Conservation (phyloP, 2,113 vertebrate genomes). For the Xerus inauris region DNA sequence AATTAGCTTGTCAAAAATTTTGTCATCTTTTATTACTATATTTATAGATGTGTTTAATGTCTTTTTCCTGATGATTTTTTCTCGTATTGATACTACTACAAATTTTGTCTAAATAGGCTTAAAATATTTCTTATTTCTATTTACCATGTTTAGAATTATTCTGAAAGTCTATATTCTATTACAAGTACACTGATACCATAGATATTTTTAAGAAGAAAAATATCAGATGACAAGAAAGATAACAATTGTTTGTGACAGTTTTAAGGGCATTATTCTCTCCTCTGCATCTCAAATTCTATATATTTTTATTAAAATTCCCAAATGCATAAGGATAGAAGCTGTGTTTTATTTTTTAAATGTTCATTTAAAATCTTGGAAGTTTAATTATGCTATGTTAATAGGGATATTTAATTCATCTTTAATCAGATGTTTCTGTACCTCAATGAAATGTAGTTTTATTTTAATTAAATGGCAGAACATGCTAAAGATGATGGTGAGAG, state of each 20-base stretch:
- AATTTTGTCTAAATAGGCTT: constrained; percentile 9
- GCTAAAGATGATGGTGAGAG: neutral
- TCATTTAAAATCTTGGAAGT: constrained; percentile 17
- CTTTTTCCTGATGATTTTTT: neutral
- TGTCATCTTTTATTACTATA: neutral
- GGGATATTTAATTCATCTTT: constrained; percentile 8
- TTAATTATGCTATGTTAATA: constrained; percentile 42
- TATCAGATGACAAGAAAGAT: neutral
- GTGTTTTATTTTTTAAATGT: constrained; percentile 39
- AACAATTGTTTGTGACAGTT: neutral
- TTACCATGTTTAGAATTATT: neutral
- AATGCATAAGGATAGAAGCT: neutral
- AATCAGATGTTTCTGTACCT: constrained; percentile 24
- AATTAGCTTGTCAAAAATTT: neutral
- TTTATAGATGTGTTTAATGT: neutral
- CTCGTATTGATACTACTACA: neutral
- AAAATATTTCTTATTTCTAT: neutral
- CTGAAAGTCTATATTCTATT: neutral
- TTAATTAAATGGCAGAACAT: constrained; percentile 47
- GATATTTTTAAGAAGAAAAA: constrained; percentile 23
- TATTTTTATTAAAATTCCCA: constrained; percentile 25
- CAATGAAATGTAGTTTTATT: constrained; percentile 46
- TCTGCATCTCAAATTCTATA: neutral
- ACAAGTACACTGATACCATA: neutral
- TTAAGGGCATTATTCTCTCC: neutral